These are phyloP conservation scores for Drosophila seclusa DNA, from an alignment of 2,888 invertebrate genomes.

Conservation along the genomic window DNA sequence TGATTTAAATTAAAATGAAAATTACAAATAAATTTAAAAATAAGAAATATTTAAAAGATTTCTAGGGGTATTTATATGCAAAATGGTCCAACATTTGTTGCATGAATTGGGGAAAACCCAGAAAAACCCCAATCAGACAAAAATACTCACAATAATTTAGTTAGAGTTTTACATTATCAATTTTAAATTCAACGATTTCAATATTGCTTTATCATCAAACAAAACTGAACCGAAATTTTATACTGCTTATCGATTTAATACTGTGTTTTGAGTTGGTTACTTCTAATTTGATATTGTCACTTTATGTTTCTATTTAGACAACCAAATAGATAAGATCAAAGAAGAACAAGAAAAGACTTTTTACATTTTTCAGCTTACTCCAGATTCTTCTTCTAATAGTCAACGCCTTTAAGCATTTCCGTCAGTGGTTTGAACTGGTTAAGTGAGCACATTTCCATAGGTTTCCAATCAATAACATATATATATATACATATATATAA, in stretches of 20 bases:
- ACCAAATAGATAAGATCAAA: conserved; percentile 23
- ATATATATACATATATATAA: neutral
- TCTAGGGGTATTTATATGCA: too few species aligned
- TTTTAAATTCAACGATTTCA: neutral
- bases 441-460: conserved; percentile 29
- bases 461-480: conserved; percentile 32
- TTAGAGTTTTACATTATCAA: neutral
- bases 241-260: neutral
- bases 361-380: neutral
- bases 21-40: too few species aligned
- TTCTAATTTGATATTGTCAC: conserved; percentile 7
- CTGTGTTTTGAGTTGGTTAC: neutral
- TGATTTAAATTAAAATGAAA: too few species aligned
- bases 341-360: conserved; percentile 27
- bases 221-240: neutral
- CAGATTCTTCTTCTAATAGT: neutral
- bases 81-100: too few species aligned
- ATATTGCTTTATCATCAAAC: neutral
- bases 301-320: conserved; percentile 31
- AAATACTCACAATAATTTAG: too few species aligned
- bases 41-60: too few species aligned
- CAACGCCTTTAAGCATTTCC: neutral
- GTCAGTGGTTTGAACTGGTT: conserved; percentile 9
- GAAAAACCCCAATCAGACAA: too few species aligned
- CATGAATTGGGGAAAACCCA: too few species aligned